phyloP scores from a whole-genome alignment of 2,113 vertebrate genomes.

The Leucopternis melanops region DNA sequence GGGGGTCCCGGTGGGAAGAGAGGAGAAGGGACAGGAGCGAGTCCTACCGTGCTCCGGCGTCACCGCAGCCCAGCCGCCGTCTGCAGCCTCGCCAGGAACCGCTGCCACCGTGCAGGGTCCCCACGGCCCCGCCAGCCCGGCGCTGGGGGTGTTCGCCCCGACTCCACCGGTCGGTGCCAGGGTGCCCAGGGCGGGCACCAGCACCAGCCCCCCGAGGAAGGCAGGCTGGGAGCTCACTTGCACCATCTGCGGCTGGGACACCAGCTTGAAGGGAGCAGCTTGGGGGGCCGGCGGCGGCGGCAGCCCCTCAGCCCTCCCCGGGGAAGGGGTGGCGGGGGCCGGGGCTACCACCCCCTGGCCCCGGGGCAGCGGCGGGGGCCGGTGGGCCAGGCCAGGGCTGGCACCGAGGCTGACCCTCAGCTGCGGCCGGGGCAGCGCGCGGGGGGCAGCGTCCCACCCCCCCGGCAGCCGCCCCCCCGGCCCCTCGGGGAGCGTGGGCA shows the following conservation, averaged over 20 bases:
- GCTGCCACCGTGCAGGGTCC: not conserved
- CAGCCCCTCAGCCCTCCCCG: conserved; percentile 5
- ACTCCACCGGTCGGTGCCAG: not conserved
- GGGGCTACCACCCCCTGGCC: conserved; percentile 10
- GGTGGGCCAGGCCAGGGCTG: conserved; percentile 17
- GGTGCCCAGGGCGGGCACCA: not conserved
- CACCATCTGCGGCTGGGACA: conserved; percentile 60
- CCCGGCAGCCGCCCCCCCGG: not conserved
- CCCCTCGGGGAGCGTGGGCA: conserved; percentile 70
- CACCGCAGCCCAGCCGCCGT: not conserved
- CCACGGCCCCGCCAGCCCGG: fast-evolving
- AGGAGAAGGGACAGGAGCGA: not conserved
- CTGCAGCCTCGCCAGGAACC: not conserved
- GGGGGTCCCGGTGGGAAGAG: not conserved
- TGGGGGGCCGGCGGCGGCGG: conserved; percentile 3
- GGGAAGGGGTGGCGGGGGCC: not conserved
- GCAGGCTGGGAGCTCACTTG: conserved; percentile 47
- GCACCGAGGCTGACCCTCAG: conserved; percentile 3
- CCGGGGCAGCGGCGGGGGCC: not conserved
- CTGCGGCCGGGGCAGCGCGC: not conserved
- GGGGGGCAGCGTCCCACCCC: not conserved
- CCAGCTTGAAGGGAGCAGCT: conserved; percentile 43
- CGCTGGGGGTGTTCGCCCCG: not conserved
- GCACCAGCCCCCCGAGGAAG: not conserved
- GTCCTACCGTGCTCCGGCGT: not conserved